phyloP scores from a whole-genome alignment of 64 coral and sea anemone genomes.

The Stichodactyla helianthus region DNA sequence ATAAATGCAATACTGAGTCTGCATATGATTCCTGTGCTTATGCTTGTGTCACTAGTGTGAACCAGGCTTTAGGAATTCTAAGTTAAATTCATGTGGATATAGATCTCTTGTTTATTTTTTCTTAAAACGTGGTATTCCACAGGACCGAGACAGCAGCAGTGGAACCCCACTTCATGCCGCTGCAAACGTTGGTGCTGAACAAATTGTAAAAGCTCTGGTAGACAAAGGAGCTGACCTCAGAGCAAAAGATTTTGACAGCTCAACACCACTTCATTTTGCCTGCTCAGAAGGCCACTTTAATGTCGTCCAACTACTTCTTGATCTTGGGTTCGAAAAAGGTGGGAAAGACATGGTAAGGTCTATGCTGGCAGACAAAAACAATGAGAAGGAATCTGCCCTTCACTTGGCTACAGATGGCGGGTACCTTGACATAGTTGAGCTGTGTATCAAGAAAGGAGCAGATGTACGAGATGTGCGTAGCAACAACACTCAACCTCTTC shows the following conservation, averaged over 20 bases:
- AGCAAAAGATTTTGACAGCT: constrained; percentile 59
- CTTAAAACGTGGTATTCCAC: background rate
- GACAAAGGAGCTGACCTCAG: constrained; percentile 52
- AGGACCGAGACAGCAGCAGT: constrained; percentile 70
- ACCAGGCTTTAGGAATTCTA: too few species aligned
- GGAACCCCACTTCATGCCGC: constrained; percentile 74
- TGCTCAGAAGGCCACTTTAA: constrained; percentile 71
- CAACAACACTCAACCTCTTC: constrained; percentile 80
- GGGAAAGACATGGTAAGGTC: constrained; percentile 20
- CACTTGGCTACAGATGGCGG: constrained; percentile 85
- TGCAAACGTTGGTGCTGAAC: constrained; percentile 32
- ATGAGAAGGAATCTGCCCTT: constrained; percentile 61
- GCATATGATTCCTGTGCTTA: too few species aligned
- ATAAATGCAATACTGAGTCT: too few species aligned
- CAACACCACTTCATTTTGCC: constrained; percentile 86
- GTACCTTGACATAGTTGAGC: constrained; percentile 52
- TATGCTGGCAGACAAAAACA: constrained; percentile 66
- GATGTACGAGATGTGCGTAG: constrained; percentile 64
- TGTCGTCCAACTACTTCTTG: constrained; percentile 55
- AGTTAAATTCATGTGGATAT: too few species aligned
- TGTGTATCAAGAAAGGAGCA: constrained; percentile 74
- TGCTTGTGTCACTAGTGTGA: too few species aligned
- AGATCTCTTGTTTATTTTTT: background rate
- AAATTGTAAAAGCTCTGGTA: constrained; percentile 56
- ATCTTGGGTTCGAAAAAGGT: constrained; percentile 21